Evolutionary conservation across 1,140 invertebrate genomes (phyloP).

Genomic region (Periplaneta americana): DNA sequence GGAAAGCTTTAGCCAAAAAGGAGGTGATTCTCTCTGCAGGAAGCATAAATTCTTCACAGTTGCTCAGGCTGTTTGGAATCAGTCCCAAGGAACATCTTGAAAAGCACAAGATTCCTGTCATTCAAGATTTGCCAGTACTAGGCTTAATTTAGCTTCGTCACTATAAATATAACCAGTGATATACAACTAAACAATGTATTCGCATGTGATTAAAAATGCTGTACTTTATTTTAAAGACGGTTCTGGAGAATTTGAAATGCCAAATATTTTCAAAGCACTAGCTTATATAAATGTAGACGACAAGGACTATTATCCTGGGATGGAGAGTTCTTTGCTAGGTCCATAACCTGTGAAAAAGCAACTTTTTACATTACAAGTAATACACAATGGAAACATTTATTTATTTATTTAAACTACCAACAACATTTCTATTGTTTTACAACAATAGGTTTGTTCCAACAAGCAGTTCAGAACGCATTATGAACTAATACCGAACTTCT

Average conservation of each 20-base stretch:
- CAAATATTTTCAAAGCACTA: background rate
- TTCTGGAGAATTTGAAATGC: background rate
- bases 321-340: background rate
- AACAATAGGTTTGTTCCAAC: too few relatives aligned
- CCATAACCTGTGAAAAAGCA: too few relatives aligned
- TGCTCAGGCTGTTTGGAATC: slow-evolving; percentile 41
- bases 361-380: too few relatives aligned
- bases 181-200: too few relatives aligned
- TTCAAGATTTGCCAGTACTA: slow-evolving; percentile 64
- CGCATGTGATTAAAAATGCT: slow-evolving; percentile 28
- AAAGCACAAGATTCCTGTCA: slow-evolving; percentile 29
- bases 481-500: too few relatives aligned
- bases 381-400: too few relatives aligned
- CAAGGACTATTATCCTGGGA: background rate
- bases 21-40: slow-evolving; percentile 35
- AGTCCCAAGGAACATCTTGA: too few relatives aligned
- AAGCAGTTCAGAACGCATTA: too few relatives aligned
- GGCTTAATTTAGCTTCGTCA: slow-evolving; percentile 59
- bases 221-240: background rate
- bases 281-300: background rate
- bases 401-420: too few relatives aligned
- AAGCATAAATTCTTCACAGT: slow-evolving; percentile 27
- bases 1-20: slow-evolving; percentile 19
- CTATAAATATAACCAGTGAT: background rate
- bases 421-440: too few relatives aligned